phyloP scores from a whole-genome alignment of 1,140 invertebrate genomes.

The Drosophila parvula region DNA sequence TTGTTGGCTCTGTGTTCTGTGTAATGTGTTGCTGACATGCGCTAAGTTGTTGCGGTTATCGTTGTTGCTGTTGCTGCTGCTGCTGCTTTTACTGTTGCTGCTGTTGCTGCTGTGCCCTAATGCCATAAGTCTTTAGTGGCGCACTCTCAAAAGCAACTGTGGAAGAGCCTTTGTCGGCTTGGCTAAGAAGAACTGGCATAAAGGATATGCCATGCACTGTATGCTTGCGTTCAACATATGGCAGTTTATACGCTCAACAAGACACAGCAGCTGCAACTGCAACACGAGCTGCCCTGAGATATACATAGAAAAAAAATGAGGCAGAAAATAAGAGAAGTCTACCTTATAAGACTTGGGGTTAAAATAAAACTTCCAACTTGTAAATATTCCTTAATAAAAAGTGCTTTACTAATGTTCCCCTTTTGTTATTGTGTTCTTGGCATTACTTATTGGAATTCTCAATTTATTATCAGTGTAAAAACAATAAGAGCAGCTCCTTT shows the following conservation, averaged over 20 bases:
- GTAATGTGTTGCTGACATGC: constrained; percentile 78
- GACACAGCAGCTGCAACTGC: constrained; percentile 38
- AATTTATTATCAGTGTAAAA: neutral
- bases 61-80: constrained; percentile 31
- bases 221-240: constrained; percentile 41
- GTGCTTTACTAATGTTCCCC: too few species aligned
- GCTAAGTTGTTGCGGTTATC: constrained; percentile 47
- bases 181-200: constrained; percentile 28
- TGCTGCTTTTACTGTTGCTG: constrained; percentile 11
- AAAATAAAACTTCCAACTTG: neutral
- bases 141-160: constrained; percentile 51
- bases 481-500: constrained; percentile 6
- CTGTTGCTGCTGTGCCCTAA: constrained; percentile 53
- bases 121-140: constrained; percentile 70
- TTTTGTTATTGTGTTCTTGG: fast-evolving
- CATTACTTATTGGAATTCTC: neutral
- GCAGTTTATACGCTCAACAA: constrained; percentile 49
- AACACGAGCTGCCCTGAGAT: constrained; percentile 16
- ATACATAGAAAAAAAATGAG: constrained; percentile 1
- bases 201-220: constrained; percentile 28
- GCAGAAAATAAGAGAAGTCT: too few species aligned
- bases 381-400: neutral
- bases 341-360: neutral
- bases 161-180: constrained; percentile 36
- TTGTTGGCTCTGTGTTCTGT: constrained; percentile 34